Evolutionary conservation across 2,888 invertebrate species (phyloP), one percentile per base, ranked within the genome.

Genomic region (Cinara cedri): DNA sequence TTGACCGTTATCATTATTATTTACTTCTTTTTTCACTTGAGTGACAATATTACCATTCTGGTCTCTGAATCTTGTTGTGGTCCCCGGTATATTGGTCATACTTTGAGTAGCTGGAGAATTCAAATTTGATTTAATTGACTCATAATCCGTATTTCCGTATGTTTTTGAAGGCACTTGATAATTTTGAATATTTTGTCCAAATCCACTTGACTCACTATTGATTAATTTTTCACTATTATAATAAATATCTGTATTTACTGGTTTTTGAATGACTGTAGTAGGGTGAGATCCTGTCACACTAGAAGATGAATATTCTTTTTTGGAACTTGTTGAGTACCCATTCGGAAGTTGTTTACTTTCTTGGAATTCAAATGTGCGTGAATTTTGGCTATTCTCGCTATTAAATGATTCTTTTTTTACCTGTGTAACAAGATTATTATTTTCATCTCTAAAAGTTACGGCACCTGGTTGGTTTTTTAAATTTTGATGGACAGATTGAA

Each of bases 301-400:
- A 16, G 76, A 76, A 11, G 76, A 76, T 8, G 76, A 76, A 46
- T 46, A 76, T 76, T 76, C 75, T 57, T 76, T 76, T 57, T 55
- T 65, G 21, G 55, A 75, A 55, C 65, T 75, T 54, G 65, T 75
- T 44, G 65, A 55, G 16, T 75, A 75, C 1, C 75, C 75, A 13
- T 75, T 75, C 55, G 75, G 75, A 19, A 55, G 44, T 65, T 75
- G 65, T 55, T 75, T 75, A 19, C 42, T 57, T 8, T 76, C 75
- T 46, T 66, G 24, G 6, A 66, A 57, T 76, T 76, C 75, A 46
- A 65, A 44, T 11, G 34, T 26, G 19, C 55, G 75, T 19, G 75
- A 4, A 9, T 9, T 76, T 55, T 76, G 55, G 11, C 75, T 66
- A 44, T 76, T 76, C 6, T 76, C n/a, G 10, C 54, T 76, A 34